These are phyloP conservation scores for Sebastes goodei DNA, from an alignment of 2,797 vertebrate species.

Conservation along the genomic window DNA sequence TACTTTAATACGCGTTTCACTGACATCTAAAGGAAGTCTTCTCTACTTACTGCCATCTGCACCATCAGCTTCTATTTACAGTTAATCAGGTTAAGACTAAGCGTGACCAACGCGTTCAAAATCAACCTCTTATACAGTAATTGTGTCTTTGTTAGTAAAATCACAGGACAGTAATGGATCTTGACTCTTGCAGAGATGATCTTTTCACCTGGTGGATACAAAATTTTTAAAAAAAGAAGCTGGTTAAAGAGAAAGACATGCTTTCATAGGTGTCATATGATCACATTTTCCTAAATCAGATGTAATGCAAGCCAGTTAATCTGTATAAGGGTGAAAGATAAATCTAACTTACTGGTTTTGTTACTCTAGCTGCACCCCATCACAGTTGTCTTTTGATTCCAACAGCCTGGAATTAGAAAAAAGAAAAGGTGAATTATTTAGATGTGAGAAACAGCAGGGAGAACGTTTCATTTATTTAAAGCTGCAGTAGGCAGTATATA, in stretches of 20 bases:
- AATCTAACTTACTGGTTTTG: conserved; percentile 6
- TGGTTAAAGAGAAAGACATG: background rate
- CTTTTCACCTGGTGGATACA: conserved; percentile 31
- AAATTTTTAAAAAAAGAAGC: background rate
- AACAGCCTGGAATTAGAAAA: conserved; percentile 55
- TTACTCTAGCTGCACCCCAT: conserved; percentile 76
- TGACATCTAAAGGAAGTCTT: too few relatives aligned
- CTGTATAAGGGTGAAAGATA: background rate
- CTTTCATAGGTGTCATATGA: background rate
- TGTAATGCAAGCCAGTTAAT: background rate
- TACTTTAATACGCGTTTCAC: background rate
- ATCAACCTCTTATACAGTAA: background rate
- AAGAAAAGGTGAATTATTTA: background rate
- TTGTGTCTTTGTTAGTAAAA: background rate
- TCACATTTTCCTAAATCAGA: background rate
- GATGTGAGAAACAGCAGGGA: background rate
- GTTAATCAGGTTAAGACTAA: background rate
- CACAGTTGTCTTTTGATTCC: conserved; percentile 73
- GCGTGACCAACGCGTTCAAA: background rate
- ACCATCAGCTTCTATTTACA: background rate
- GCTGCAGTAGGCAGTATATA: too few relatives aligned
- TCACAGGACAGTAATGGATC: background rate
- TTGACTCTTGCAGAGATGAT: background rate
- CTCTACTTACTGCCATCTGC: background rate
- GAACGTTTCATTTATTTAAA: background rate